Evolutionary conservation across 2,113 vertebrate genomes (phyloP), one percentile per base, ranked within the genome.

Genomic region (Engystomops pustulosus): DNA sequence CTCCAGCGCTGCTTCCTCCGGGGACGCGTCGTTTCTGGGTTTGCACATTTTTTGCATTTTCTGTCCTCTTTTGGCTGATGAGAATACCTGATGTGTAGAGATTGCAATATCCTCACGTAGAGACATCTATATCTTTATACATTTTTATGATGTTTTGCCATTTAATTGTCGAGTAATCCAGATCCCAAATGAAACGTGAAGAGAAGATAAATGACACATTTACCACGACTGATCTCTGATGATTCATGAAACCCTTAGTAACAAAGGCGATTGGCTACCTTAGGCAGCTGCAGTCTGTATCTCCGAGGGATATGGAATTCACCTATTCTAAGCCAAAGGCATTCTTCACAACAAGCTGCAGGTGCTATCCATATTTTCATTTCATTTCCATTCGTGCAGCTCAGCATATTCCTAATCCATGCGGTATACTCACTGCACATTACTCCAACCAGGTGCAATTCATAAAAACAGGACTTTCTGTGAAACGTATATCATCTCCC

Each of bases 321-420:
- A 91, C 92, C 93, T 93, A 92, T 93, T 89, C 90, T 84, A 88
- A 90, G 90, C 92, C 86, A 70, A 90, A 93, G 92, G 92, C 92
- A 92, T 93, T 92, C 91, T 92, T 89, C 78, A 14, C 90, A 91
- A 93, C 91, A 93, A 91, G 90, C 89, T 94, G 93, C 94, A 95
- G 94, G 93, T 93, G 93, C 92, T 91, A 90, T 91, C 90, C 91
- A 93, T 93, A 95, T 94, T 94, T 95, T 93, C 90, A 93, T 95
- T 94, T 93, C 93, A 93, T 94, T 93, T 93, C 93, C 93, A 91
- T 94, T 93, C 92, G 91, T 93, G 93, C 93, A 94, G 94, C 93
- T 95, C 93, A 94, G 93, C 94, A 94, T 93, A 94, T 94, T 95
- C 92, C 91, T 94, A 94, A 94, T 93, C 93, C 93, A 92, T 91